Evolutionary conservation across 2,113 vertebrate species (phyloP), one percentile per base, ranked within the genome.

Genomic region (Crotalus helleri): DNA sequence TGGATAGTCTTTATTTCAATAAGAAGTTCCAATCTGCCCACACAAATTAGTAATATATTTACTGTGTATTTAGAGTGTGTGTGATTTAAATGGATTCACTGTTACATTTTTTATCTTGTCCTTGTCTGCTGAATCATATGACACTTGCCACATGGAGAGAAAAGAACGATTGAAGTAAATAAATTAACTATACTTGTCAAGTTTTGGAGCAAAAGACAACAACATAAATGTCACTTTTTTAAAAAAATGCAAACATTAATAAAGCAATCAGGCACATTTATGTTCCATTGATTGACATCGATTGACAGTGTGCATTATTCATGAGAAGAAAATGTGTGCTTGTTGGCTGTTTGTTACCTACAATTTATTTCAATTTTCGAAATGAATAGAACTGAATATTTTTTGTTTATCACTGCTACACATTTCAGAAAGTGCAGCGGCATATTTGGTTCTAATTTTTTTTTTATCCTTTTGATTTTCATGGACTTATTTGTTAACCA

Each of bases 351-450:
- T 93, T 11, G 59, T 95, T 96, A 54, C 54, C 92, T 46, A 5
- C 4, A 93, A 94, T 90, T 95, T 64, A 93, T 94, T 74, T 49
- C 0, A 88, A 91, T 94, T 96, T 96, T 26, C 24, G 9, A 92
- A 96, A 93, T 23, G 51, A 94, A 93, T 88, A 7, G 23, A 21
- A 90, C 86, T 90, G 92, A 81, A 93, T 93, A 93, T 93, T 90
- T 90, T 88, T 90, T 93, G 88, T 93, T 93, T 87, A 86, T 61
- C 92, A 54, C 57, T 21, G 55, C 59, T 86, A 64, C 74, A 90
- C 44, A 86, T 93, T 49, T 57, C 55, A 64, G 55, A 64, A 93
- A 86, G 44, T 58, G 21, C 61, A 81, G 81, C 44, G 54, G 92
- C 57, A 90, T 90, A n/a, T n/a, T 29, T 93, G 86, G 61, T 90